Evolutionary conservation across 2,797 vertebrate genomes (phyloP).

Genomic region (Poeciliopsis gracilis): DNA sequence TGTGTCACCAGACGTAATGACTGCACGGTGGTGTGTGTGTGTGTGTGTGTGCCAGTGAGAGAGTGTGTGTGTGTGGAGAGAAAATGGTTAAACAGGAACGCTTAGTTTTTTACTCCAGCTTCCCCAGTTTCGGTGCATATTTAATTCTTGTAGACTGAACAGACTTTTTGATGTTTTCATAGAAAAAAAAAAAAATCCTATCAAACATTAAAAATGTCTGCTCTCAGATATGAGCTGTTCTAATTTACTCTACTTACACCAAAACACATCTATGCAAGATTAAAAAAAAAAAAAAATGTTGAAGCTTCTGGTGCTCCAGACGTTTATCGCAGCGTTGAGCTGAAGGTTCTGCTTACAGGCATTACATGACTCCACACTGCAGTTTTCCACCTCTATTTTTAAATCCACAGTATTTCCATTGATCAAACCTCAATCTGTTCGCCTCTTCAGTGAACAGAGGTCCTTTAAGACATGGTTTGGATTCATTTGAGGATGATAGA

Average conservation of each 20-base stretch:
- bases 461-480: too few species aligned
- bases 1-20: constrained; percentile 54
- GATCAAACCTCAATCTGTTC: not conserved
- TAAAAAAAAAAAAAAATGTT: too few species aligned
- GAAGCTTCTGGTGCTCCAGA: too few species aligned
- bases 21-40: not conserved
- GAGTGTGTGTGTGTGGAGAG: not conserved
- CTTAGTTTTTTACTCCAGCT: not conserved
- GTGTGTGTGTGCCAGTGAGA: not conserved
- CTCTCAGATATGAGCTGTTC: not conserved
- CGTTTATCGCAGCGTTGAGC: too few species aligned
- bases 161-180: not conserved
- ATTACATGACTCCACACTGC: not conserved
- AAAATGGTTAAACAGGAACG: not conserved
- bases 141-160: not conserved
- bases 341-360: too few species aligned
- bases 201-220: not conserved
- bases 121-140: not conserved
- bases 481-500: not conserved
- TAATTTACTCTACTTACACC: not conserved
- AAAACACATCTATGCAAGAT: too few species aligned
- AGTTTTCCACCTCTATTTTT: not conserved
- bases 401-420: not conserved
- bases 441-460: too few species aligned
- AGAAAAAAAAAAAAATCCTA: not conserved